Conservation (phyloP, 1,140 invertebrate genomes). For the Tyrophagus putrescentiae region DNA sequence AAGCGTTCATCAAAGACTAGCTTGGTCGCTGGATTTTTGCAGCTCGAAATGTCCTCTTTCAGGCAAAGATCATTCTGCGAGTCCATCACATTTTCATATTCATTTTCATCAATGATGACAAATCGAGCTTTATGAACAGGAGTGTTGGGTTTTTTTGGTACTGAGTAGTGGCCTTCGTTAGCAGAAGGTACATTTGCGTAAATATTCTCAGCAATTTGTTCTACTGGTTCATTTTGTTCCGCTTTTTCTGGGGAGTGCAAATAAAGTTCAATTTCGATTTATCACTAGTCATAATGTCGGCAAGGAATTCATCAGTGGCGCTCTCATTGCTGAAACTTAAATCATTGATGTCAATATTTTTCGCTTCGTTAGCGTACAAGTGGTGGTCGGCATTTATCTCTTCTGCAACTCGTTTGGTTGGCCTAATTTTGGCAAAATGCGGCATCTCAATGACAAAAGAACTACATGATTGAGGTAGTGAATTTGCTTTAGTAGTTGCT, state of each 20-base stretch:
- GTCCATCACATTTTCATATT: conserved; percentile 5
- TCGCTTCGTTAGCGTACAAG: background rate
- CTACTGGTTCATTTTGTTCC: background rate
- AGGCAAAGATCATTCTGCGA: background rate
- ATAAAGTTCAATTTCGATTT: background rate
- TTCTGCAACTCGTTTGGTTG: background rate
- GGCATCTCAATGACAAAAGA: background rate
- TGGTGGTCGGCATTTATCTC: background rate
- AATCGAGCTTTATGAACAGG: background rate
- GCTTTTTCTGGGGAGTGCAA: background rate
- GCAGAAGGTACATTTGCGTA: background rate
- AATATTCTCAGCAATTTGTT: background rate
- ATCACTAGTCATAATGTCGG: background rate
- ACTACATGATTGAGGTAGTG: background rate
- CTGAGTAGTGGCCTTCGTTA: background rate
- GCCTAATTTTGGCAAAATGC: background rate
- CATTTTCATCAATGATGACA: background rate
- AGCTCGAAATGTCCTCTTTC: background rate
- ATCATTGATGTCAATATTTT: background rate
- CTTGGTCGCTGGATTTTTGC: background rate
- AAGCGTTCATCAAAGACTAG: too few species aligned
- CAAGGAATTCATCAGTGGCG: background rate
- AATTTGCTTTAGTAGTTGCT: background rate
- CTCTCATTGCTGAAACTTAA: conserved; percentile 13
- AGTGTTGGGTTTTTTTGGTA: background rate